Evolutionary conservation across 92 coral and sea anemone species (phyloP).

Genomic region (Diadumene lineata): DNA sequence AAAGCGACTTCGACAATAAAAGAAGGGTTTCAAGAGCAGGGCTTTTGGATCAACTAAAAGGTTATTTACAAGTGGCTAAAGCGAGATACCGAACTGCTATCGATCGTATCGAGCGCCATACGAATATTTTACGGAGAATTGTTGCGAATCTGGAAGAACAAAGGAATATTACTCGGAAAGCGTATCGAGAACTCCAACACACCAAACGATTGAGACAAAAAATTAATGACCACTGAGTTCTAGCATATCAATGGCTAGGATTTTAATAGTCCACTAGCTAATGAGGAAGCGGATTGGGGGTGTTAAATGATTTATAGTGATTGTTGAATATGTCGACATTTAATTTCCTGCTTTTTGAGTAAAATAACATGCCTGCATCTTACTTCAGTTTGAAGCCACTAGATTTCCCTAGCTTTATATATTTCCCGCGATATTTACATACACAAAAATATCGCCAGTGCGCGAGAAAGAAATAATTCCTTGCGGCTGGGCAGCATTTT

Average conservation of each 20-base stretch:
- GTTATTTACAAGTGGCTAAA: conserved; percentile 15
- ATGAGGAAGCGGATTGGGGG: not conserved
- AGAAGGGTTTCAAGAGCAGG: conserved; percentile 12
- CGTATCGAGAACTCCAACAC: conserved; percentile 12
- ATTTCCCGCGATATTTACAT: too few species aligned
- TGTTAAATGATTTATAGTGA: not conserved
- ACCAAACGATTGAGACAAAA: not conserved
- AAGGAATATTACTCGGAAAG: not conserved
- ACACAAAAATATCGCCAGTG: too few species aligned
- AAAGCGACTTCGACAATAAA: conserved; percentile 16
- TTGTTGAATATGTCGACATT: not conserved
- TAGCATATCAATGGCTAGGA: too few species aligned
- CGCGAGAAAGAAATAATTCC: too few species aligned
- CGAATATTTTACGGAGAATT: conserved; percentile 4
- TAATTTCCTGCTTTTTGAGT: too few species aligned
- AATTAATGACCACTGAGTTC: too few species aligned
- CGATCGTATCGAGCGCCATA: conserved; percentile 2
- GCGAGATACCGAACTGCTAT: conserved; percentile 4
- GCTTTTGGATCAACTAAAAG: conserved; percentile 8
- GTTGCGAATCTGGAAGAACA: conserved; percentile 9
- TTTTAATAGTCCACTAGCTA: too few species aligned
- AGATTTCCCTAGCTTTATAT: too few species aligned
- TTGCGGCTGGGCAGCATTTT: too few species aligned
- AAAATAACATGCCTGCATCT: too few species aligned
- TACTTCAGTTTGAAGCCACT: too few species aligned